A percentile compares a stretch with the other conserved stretches of the same genome.
phyloP scores from a whole-genome alignment of 2,113 vertebrate genomes.

The Hemibagrus wyckioides region DNA sequence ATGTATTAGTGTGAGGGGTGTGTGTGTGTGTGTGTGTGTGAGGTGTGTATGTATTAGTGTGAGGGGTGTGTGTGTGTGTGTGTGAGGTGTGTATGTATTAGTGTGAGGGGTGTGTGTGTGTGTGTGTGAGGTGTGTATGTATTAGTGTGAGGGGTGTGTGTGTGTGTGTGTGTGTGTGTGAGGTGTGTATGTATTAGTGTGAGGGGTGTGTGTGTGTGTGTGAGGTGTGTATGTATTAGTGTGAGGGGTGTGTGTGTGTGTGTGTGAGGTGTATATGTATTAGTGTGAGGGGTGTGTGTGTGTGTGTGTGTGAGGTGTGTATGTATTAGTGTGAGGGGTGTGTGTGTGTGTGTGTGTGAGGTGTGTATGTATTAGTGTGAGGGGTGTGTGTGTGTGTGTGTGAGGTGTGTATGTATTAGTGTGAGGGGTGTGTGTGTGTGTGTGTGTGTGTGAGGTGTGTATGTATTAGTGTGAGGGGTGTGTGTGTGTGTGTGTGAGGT shows the following conservation, averaged over 20 bases:
- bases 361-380: no score
- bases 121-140: slow-evolving; percentile 27
- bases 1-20: slow-evolving; percentile 51
- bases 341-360: slow-evolving; percentile 25
- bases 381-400: slow-evolving; percentile 44
- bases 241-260: slow-evolving; percentile 23
- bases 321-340: slow-evolving; percentile 51
- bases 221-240: slow-evolving; percentile 31
- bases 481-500: slow-evolving; percentile 26
- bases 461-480: no score
- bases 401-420: slow-evolving; percentile 32
- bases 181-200: no score
- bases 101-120: slow-evolving; percentile 50
- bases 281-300: slow-evolving; percentile 47
- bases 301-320: slow-evolving; percentile 21
- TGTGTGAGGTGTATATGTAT: no score
- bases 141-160: no score
- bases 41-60: no score
- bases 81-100: slow-evolving; percentile 31
- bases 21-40: slow-evolving; percentile 25
- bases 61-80: slow-evolving; percentile 45
- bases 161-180: slow-evolving; percentile 28
- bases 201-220: slow-evolving; percentile 47
- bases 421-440: slow-evolving; percentile 17
- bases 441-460: slow-evolving; percentile 29